Evolutionary conservation across 2,888 invertebrate genomes (phyloP), one percentile per base, ranked within the genome.

Genomic region (Orthosia gracilis): DNA sequence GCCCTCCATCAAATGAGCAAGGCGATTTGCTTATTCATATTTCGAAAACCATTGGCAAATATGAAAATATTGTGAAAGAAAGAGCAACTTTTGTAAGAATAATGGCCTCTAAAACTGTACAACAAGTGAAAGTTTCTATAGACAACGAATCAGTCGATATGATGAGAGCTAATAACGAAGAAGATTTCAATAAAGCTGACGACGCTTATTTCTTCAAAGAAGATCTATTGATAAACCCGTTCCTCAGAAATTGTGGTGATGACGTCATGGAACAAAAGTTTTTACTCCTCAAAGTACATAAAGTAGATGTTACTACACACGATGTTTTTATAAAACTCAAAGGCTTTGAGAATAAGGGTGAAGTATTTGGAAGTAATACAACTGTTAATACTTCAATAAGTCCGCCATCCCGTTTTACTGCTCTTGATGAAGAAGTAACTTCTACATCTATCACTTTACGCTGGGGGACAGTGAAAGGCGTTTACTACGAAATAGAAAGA

Each of bases 401-500:
- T n/a, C 73, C 86, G 15, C 94, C 95, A 3, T 64, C 77, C 3
- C 84, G 82, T 55, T 91, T 95, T 23, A 82, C 85, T 49, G 87
- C 84, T 17, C 61, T 84, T 4, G 85, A 91, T 26, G 84, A 88
- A 49, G 87, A 90, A 64, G 88, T 87, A 47, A 90, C 91, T n/a
- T 72, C 91, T 17, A 91, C 88, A 26, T 89, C 91, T 13, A 87
- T 95, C 9, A 87, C 87, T 47, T 69, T 96, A 50, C 78, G 88
- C 45, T 96, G 96, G 96, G 82, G 91, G 0, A 21, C 75, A 52
- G 83, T 87, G 17, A 74, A 88, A 66, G 74, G 87, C 15, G 92
- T 77, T 69, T 93, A 90, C 80, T 94, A 94, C 73, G 96, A 96
- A 90, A 92, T 96, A 50, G 94, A 95, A 84, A 92, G 91, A 90